phyloP scores from a whole-genome alignment of 2,797 vertebrate genomes.

The Halcyon badia region DNA sequence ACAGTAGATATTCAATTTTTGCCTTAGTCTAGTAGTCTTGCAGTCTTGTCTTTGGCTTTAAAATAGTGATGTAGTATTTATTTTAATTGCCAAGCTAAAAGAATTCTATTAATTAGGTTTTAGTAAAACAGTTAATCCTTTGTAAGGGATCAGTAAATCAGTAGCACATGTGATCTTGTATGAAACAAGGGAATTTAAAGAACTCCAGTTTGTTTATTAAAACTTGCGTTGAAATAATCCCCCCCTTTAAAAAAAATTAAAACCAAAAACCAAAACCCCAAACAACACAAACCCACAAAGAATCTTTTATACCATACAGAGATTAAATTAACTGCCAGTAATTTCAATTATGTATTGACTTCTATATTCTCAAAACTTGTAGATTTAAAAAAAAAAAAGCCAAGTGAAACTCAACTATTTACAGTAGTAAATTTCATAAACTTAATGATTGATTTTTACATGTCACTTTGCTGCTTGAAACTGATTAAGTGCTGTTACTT shows the following conservation, averaged over 20 bases:
- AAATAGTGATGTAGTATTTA: background rate
- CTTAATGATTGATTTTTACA: background rate
- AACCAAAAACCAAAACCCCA: background rate
- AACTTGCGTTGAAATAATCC: slow-evolving; percentile 60
- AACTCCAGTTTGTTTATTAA: slow-evolving; percentile 69
- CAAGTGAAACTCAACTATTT: background rate
- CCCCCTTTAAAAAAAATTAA: background rate
- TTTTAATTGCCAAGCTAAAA: background rate
- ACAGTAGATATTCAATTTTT: background rate
- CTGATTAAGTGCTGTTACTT: slow-evolving; percentile 18
- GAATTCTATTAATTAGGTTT: slow-evolving; percentile 27
- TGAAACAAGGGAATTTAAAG: slow-evolving; percentile 72
- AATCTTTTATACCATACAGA: slow-evolving; percentile 33
- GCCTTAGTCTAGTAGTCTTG: background rate
- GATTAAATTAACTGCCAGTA: slow-evolving; percentile 50
- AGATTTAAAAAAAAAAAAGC: background rate
- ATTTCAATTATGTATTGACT: background rate
- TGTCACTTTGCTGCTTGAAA: background rate
- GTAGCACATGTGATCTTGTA: slow-evolving; percentile 41
- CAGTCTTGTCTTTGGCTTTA: background rate
- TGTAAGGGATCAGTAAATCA: slow-evolving; percentile 51
- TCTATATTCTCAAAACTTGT: background rate
- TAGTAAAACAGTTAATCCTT: slow-evolving; percentile 44
- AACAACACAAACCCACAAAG: background rate
- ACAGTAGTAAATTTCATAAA: background rate